Evolutionary conservation across 2,888 invertebrate genomes (phyloP).

Genomic region (Alentia gelatinosa): DNA sequence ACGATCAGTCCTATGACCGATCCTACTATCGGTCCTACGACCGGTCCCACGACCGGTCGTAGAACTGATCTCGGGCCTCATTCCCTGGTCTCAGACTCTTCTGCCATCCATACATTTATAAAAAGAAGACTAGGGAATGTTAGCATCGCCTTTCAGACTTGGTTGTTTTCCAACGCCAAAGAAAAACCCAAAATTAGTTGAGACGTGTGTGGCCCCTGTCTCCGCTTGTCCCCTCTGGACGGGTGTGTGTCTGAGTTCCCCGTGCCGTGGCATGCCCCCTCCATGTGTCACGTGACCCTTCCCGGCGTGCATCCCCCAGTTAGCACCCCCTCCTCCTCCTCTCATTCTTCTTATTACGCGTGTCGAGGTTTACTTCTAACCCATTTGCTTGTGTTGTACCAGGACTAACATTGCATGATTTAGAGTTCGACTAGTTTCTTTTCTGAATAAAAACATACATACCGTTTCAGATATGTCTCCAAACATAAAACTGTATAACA

Average conservation of each 20-base stretch:
- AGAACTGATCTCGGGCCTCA: no score
- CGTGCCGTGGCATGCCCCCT: no score
- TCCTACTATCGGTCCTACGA: no score
- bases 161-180: constrained; percentile 5
- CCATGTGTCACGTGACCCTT: no score
- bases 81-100: no score
- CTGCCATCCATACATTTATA: no score
- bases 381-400: not conserved
- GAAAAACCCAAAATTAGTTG: constrained; percentile 37
- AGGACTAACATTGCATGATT: not conserved
- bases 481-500: not conserved
- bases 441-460: not conserved
- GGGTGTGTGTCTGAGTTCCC: not conserved
- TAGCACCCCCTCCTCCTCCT: not conserved
- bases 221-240: not conserved
- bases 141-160: constrained; percentile 35
- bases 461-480: not conserved
- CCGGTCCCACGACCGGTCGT: no score
- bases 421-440: not conserved
- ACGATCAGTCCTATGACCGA: no score
- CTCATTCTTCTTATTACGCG: not conserved
- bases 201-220: constrained; percentile 10
- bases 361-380: not conserved
- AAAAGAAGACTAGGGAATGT: constrained; percentile 31
- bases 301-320: not conserved